Conservation (phyloP, 1,140 invertebrate species). For the Dreissena rostriformis region DNA sequence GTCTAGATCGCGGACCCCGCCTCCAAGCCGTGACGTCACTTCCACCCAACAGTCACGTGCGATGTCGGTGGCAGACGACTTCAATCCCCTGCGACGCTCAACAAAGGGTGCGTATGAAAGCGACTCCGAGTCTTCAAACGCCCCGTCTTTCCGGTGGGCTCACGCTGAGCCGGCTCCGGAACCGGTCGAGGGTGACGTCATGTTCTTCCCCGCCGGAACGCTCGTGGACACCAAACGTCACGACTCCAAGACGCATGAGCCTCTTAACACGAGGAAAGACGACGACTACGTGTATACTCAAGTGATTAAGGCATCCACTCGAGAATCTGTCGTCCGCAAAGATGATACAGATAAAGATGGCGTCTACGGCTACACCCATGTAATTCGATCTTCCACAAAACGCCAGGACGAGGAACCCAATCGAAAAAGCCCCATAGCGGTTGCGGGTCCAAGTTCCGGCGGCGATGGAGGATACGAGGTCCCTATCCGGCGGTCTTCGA, state of each 20-base stretch:
- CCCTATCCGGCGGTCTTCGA: slow-evolving; percentile 23
- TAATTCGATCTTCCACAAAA: slow-evolving; percentile 32
- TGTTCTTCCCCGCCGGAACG: slow-evolving; percentile 35
- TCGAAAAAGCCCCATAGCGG: slow-evolving; percentile 6
- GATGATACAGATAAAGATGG: slow-evolving; percentile 1
- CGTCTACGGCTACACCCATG: slow-evolving; percentile 39
- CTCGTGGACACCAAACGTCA: not conserved
- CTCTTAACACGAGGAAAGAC: slow-evolving; percentile 5
- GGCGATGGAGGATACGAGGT: slow-evolving; percentile 41
- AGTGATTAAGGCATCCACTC: slow-evolving; percentile 30
- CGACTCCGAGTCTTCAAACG: slow-evolving; percentile 24
- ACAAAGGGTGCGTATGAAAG: slow-evolving; percentile 20
- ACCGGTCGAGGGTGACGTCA: slow-evolving; percentile 37
- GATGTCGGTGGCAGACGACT: slow-evolving; percentile 35
- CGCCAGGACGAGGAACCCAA: not conserved
- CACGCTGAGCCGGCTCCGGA: not conserved
- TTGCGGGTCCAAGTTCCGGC: not conserved
- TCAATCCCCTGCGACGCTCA: slow-evolving; percentile 37
- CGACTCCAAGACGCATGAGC: not conserved
- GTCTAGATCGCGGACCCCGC: not conserved
- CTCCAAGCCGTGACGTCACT: not conserved
- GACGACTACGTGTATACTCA: slow-evolving; percentile 32
- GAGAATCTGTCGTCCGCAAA: not conserved
- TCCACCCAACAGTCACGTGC: slow-evolving; percentile 18
- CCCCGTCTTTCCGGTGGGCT: slow-evolving; percentile 36